Conservation (phyloP, 1,140 invertebrate genomes). For the Pogonomyrmex californicus region DNA sequence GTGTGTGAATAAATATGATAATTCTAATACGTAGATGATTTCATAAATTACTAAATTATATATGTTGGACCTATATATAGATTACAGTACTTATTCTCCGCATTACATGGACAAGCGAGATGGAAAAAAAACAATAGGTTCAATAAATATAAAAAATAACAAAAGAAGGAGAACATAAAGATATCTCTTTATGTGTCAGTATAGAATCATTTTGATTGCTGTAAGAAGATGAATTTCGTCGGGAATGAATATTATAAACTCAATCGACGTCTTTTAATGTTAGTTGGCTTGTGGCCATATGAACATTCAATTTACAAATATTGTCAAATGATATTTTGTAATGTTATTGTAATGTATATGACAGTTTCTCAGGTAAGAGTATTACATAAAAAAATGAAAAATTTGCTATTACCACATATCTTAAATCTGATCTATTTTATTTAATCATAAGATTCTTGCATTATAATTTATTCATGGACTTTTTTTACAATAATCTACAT, state of each 20-base stretch:
- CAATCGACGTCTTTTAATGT: constrained; percentile 34
- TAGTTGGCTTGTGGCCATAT: constrained; percentile 45
- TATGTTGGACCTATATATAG: neutral
- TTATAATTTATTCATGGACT: neutral
- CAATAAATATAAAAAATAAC: neutral
- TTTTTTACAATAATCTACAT: neutral
- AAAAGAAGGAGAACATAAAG: neutral
- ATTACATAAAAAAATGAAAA: neutral
- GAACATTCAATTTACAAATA: constrained; percentile 28
- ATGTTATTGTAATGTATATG: neutral
- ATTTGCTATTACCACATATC: neutral
- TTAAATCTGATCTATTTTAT: neutral
- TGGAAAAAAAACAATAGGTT: neutral
- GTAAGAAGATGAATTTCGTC: constrained; percentile 30
- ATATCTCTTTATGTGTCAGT: neutral
- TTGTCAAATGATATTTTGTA: constrained; percentile 44
- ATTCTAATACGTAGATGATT: neutral
- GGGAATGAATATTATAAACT: constrained; percentile 39
- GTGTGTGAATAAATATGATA: neutral
- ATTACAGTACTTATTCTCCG: constrained; percentile 12
- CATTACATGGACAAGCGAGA: neutral
- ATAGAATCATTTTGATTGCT: constrained; percentile 1
- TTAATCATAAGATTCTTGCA: neutral
- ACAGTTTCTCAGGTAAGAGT: constrained; percentile 1
- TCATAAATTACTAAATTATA: constrained; percentile 5